Evolutionary conservation across 2,888 invertebrate genomes (phyloP), one percentile per base, ranked within the genome.

Genomic region (Pterobdella sp.): DNA sequence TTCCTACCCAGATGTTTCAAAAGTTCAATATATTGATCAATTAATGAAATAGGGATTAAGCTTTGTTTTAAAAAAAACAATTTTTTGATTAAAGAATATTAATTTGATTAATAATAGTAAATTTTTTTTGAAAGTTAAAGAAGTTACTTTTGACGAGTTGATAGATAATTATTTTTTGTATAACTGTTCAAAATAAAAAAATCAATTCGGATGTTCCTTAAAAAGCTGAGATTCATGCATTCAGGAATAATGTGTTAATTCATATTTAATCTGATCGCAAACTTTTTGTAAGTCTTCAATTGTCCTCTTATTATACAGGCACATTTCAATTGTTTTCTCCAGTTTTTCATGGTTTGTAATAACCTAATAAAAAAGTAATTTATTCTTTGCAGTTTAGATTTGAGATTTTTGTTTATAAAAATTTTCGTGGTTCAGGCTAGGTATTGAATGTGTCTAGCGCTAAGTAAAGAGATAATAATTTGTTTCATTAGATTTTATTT

Each of bases 281-380:
- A 71, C 71, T 34, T 56, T 34, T 22, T 37, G 60, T n/a, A 73
- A 60, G 42, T 36, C 56, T 49, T 73, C 73, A 42, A 73, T 73
- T 26, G 68, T 60, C 35, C 56, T 31, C 49, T 73, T 68, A 34
- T 73, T 69, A 31, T 56, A 42, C 68, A 69, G 42, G 32, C 69
- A 73, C 69, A 73, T 73, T 29, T 68, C 69, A 18, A 73, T 60
- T 14, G 73, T 69, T 37, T 60, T 64, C 42, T 73, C 69, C n/a
- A 73, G 29, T 68, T 73, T 73, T 36, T 42, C 56, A 22, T 56
- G 60, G 37, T 73, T 73, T 31, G 34, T 69, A 10, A 31, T 52
- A n/a, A 56, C 18, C 60, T 56, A 22, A 56, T 26, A 4, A 18
- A 3, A 18, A 56, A 18, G 3, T 7, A 56, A 4, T 7, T 18